phyloP scores from a whole-genome alignment of 2,797 vertebrate species.

The Notolabrus celidotus region DNA sequence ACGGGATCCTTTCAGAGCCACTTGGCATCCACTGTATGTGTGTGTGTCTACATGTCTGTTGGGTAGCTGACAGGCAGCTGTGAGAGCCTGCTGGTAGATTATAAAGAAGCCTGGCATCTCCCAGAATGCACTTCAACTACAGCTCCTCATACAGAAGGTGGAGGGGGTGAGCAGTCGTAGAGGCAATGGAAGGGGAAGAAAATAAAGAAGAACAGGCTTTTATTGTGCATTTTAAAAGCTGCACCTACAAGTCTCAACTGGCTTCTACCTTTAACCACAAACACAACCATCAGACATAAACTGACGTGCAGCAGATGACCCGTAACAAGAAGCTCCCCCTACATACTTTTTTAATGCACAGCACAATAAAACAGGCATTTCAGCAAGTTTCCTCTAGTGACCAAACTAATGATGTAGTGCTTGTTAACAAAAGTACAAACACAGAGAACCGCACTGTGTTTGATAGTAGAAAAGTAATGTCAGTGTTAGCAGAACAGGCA shows the following conservation, averaged over 20 bases:
- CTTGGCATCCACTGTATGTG: conserved; percentile 55
- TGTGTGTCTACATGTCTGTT: conserved; percentile 47
- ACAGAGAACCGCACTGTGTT: neutral
- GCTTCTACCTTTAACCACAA: neutral
- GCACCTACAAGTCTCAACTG: neutral
- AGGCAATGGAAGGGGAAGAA: neutral
- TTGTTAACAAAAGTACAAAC: conserved; percentile 12
- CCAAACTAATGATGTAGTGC: conserved; percentile 6
- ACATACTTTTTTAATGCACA: neutral
- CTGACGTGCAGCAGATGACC: neutral
- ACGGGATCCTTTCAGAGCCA: conserved; percentile 32
- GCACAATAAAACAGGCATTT: neutral
- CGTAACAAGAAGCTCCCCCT: neutral
- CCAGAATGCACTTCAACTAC: conserved; percentile 93
- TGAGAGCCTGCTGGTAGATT: conserved; percentile 95
- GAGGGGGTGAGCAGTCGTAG: conserved; percentile 15
- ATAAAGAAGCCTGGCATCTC: conserved; percentile 94
- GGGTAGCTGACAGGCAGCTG: conserved; percentile 88
- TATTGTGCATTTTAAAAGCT: neutral
- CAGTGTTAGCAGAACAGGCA: conserved; percentile 1
- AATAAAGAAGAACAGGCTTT: conserved; percentile 7
- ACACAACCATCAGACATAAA: conserved; percentile 15
- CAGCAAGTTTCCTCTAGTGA: conserved; percentile 12
- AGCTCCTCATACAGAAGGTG: conserved; percentile 47
- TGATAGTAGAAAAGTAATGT: neutral